Percentiles rank a stretch among this genome's conserved stretches.
Conservation (phyloP, 2,113 vertebrate species). For the Ciconia stormi region DNA sequence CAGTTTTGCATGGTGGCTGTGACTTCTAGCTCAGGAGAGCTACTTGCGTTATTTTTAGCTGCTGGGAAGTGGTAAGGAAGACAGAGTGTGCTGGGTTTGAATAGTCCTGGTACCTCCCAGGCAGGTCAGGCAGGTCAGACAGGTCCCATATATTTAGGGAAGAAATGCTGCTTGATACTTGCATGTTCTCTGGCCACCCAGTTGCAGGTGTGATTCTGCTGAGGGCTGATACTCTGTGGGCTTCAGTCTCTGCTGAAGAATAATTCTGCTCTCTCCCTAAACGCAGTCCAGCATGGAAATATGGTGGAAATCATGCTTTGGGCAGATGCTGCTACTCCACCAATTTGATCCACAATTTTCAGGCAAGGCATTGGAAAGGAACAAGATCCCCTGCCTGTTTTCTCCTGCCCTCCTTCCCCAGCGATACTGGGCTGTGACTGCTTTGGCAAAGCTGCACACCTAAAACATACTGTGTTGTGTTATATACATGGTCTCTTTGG, state of each 20-base stretch:
- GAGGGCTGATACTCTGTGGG: not conserved
- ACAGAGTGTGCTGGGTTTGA: not conserved
- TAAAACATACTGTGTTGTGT: not conserved
- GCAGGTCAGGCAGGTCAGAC: not conserved
- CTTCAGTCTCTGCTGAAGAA: not conserved
- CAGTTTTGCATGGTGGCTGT: not conserved
- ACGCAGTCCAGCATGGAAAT: not conserved
- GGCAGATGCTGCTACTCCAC: not conserved
- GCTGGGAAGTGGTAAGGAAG: not conserved
- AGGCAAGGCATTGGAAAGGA: not conserved
- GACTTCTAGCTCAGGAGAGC: not conserved
- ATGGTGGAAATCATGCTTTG: not conserved
- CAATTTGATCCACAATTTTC: not conserved
- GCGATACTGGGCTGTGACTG: not conserved
- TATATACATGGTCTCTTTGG: rapidly evolving
- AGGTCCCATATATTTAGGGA: not conserved
- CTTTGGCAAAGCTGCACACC: not conserved
- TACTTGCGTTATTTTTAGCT: not conserved
- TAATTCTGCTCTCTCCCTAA: not conserved
- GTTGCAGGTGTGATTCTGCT: not conserved
- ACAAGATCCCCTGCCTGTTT: not conserved
- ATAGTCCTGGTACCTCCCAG: not conserved
- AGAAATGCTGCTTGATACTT: not conserved
- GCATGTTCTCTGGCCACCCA: not conserved
- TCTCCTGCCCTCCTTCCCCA: not conserved